Conservation (phyloP, 2,888 invertebrate species). For the Podotricha telesiphe region DNA sequence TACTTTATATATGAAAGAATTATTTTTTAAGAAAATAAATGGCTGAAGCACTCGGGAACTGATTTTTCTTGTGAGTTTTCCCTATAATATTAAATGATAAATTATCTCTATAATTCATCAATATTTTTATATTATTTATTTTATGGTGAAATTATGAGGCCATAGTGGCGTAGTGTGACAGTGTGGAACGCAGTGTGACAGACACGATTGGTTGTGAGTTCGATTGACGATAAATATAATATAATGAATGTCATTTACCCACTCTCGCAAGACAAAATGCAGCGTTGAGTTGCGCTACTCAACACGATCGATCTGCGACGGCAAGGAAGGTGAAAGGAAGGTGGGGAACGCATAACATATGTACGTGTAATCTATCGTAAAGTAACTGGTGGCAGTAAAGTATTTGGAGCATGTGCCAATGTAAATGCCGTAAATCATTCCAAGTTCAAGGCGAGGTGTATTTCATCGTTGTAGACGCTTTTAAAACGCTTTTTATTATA, state of each 20-base stretch:
- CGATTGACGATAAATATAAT: too few relatives aligned
- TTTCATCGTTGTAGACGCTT: slow-evolving; percentile 9
- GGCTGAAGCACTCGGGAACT: neutral
- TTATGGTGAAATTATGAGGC: neutral
- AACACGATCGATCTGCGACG: too few relatives aligned
- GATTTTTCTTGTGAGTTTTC: neutral
- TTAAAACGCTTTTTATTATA: neutral
- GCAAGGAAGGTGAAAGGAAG: too few relatives aligned
- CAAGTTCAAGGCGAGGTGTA: slow-evolving; percentile 30
- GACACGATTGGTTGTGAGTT: too few relatives aligned
- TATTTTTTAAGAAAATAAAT: slow-evolving; percentile 2
- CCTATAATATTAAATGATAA: neutral
- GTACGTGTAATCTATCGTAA: neutral
- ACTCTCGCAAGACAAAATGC: too few relatives aligned
- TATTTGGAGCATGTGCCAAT: slow-evolving; percentile 17
- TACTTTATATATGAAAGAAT: slow-evolving; percentile 4
- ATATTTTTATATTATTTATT: neutral
- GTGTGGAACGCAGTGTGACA: too few relatives aligned
- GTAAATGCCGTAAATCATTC: slow-evolving; percentile 3
- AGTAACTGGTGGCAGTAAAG: neutral
- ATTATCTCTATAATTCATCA: neutral
- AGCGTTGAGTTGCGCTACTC: too few relatives aligned
- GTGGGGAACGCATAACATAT: too few relatives aligned
- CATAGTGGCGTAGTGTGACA: too few relatives aligned
- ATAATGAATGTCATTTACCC: too few relatives aligned